phyloP scores from a whole-genome alignment of 2,888 invertebrate species.

The Drosophila anceps region DNA sequence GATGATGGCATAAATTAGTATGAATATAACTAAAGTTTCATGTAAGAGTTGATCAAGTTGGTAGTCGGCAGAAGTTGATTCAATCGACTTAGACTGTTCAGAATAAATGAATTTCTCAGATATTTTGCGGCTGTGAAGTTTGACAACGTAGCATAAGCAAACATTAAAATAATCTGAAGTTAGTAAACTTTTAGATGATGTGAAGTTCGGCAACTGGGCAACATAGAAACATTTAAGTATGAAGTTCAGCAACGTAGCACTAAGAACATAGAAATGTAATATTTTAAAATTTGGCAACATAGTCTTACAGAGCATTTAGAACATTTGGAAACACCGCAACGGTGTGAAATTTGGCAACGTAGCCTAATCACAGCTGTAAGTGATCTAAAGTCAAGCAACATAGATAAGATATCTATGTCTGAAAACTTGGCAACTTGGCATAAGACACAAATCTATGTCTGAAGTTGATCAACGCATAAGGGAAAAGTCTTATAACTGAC shows the following conservation, averaged over 20 bases:
- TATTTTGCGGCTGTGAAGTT: background rate
- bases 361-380: no score
- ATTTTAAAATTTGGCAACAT: background rate
- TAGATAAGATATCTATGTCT: background rate
- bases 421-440: constrained; percentile 8
- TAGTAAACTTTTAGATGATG: background rate
- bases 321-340: no score
- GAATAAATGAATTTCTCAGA: background rate
- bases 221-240: background rate
- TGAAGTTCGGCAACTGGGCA: background rate
- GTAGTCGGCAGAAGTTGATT: background rate
- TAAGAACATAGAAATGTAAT: background rate
- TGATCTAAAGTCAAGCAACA: background rate
- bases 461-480: constrained; percentile 11
- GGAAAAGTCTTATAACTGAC: no score
- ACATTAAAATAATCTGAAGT: background rate
- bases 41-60: background rate
- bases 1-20: background rate
- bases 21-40: background rate
- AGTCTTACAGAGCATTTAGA: no score
- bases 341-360: constrained; percentile 7
- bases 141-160: background rate
- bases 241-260: constrained; percentile 2
- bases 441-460: background rate
- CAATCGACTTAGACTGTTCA: background rate